Evolutionary conservation across 2,113 vertebrate genomes (phyloP).

Genomic region (Nesogale talazaci): DNA sequence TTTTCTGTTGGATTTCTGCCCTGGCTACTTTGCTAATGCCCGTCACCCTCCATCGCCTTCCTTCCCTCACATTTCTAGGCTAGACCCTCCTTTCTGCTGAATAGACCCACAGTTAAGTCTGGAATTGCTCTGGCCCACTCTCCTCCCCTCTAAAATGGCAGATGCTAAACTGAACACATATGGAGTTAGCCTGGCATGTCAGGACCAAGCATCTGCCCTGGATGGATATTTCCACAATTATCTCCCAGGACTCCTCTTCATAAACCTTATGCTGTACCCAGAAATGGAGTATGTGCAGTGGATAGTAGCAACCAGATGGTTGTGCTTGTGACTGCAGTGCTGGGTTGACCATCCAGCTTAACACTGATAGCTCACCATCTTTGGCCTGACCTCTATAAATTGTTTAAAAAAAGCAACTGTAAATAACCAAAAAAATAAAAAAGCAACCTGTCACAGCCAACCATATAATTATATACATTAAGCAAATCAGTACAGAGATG

Average conservation of each 20-base stretch:
- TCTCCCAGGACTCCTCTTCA: slow-evolving; percentile 18
- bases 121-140: not conserved
- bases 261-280: not conserved
- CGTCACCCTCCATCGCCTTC: not conserved
- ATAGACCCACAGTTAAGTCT: not conserved
- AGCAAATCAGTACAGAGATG: not conserved
- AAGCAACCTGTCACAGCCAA: slow-evolving; percentile 5
- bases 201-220: slow-evolving; percentile 6
- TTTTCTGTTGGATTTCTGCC: slow-evolving; percentile 4
- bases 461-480: not conserved
- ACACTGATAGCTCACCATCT: slow-evolving; percentile 37
- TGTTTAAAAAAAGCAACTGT: not conserved
- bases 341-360: slow-evolving; percentile 24
- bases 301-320: not conserved
- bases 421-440: no score
- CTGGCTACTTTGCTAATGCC: slow-evolving; percentile 12
- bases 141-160: slow-evolving; percentile 27
- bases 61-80: not conserved
- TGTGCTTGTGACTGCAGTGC: slow-evolving; percentile 1
- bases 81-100: slow-evolving; percentile 22
- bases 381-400: slow-evolving; percentile 41
- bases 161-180: not conserved
- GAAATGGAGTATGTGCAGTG: not conserved
- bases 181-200: slow-evolving; percentile 8
- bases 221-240: not conserved